Conservation (phyloP, 2,113 vertebrate species). For the Takifugu bimaculatus region DNA sequence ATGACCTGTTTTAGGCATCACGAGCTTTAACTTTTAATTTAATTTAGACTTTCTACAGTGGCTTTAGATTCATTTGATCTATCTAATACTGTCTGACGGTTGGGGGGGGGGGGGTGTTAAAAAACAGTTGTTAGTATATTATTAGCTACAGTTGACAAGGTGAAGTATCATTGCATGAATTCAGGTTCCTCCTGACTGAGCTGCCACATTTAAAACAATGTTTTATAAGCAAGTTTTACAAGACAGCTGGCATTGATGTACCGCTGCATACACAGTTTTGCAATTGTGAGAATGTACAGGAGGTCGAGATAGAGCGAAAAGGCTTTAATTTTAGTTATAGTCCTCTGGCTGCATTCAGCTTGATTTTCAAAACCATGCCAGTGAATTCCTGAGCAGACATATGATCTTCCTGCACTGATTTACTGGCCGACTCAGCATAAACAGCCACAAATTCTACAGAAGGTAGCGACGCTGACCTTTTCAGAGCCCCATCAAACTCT, state of each 20-base stretch:
- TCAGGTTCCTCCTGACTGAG: neutral
- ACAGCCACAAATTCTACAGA: slow-evolving; percentile 28
- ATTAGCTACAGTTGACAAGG: neutral
- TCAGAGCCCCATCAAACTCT: slow-evolving; percentile 48
- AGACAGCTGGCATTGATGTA: neutral
- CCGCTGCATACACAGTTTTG: neutral
- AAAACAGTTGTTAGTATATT: neutral
- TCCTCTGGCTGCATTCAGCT: slow-evolving; percentile 41
- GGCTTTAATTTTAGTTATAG: slow-evolving; percentile 22
- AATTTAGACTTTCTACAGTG: neutral
- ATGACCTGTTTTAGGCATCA: neutral
- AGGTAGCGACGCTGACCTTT: slow-evolving; percentile 56
- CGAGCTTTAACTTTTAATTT: neutral
- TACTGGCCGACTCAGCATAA: slow-evolving; percentile 4
- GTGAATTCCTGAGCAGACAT: slow-evolving; percentile 4
- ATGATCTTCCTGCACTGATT: slow-evolving; percentile 18
- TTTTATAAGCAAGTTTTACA: neutral
- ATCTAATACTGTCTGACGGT: neutral
- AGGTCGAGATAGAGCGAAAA: slow-evolving; percentile 4
- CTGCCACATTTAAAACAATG: neutral
- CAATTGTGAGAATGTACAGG: slow-evolving; percentile 13
- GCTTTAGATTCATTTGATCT: neutral
- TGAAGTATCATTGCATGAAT: too few relatives aligned
- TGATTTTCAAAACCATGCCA: slow-evolving; percentile 38
- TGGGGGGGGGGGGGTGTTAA: neutral